These are phyloP conservation scores for Drosophila cognata DNA, from an alignment of 2,888 invertebrate genomes.

Conservation along the genomic window DNA sequence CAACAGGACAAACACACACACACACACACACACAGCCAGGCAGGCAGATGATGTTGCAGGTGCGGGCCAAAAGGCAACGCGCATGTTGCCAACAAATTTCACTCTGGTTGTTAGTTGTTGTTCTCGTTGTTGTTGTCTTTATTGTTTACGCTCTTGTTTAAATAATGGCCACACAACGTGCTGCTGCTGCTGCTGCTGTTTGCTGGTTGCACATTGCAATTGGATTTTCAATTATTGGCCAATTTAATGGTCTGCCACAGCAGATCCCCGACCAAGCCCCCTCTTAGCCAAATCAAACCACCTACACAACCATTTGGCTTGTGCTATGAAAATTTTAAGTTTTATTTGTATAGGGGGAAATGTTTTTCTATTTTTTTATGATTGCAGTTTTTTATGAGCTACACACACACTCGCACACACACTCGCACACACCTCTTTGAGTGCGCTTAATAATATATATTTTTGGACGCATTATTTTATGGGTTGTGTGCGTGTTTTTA, in stretches of 20 bases:
- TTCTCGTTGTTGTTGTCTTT: slow-evolving; percentile 55
- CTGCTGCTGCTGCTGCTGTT: slow-evolving; percentile 13
- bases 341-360: slow-evolving; percentile 58
- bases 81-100: slow-evolving; percentile 64
- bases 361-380: slow-evolving; percentile 55
- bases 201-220: slow-evolving; percentile 66
- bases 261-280: neutral
- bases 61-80: slow-evolving; percentile 49
- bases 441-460: slow-evolving; percentile 42
- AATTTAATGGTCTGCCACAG: slow-evolving; percentile 71
- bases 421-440: slow-evolving; percentile 23
- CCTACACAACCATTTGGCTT: slow-evolving; percentile 49
- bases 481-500: slow-evolving; percentile 76
- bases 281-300: slow-evolving; percentile 32
- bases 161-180: slow-evolving; percentile 79
- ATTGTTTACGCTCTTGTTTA: slow-evolving; percentile 79
- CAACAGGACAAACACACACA: slow-evolving; percentile 36
- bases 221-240: slow-evolving; percentile 84
- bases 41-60: slow-evolving; percentile 55
- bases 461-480: slow-evolving; percentile 64
- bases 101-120: slow-evolving; percentile 42
- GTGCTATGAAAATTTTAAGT: slow-evolving; percentile 43
- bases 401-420: slow-evolving; percentile 17
- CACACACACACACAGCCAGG: slow-evolving; percentile 23
- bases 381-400: slow-evolving; percentile 71